Evolutionary conservation across 2,113 vertebrate genomes (phyloP), one percentile per base, ranked within the genome.

Genomic region (Labeo rohita): DNA sequence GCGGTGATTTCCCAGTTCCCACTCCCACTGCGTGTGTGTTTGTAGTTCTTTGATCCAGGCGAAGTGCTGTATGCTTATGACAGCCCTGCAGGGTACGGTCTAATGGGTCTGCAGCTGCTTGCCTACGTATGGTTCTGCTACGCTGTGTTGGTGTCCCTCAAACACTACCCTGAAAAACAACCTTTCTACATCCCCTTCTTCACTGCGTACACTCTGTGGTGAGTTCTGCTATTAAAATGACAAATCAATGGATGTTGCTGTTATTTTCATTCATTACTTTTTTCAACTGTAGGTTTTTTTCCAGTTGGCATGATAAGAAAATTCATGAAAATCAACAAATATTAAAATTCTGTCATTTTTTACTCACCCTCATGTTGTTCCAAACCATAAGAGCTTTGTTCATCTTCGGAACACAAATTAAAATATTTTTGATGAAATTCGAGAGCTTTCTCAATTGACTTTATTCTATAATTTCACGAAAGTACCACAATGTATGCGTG

Each of bases 121-220:
- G 97, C 97, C 23, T 98, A 97, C 8, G 96, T 97, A 88, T 98
- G 97, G 97, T 98, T 98, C 93, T 96, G 96, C 93, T 97, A 97
- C 0, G 97, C 97, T 0, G 96, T 98, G 61, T 94, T 97, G 56
- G 90, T 97, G 90, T 97, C 97, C 0, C 95, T 97, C 86, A 97
- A 97, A 78, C 97, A 96, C 89, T 97, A 96, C 83, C 97, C 97
- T 0, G 97, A 97, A 92, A 98, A 98, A 81, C 97, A 98, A 87
- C 95, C 96, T 10, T 98, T 98, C 91, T 98, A 98, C 6, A 92
- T 97, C 85, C 97, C 97, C 21, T 98, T 98, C 94, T 97, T 98
- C 92, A 96, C 96, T 76, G 95, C 97, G 1, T 98, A 98, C 90
- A 97, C 97, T 0, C 95, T 98, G 87, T 98, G 97, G 97, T 98